A percentile compares a stretch with the other conserved stretches of the same genome.
Evolutionary conservation across 2,888 invertebrate species (phyloP).

Genomic region (Pseudeuparius sepicola): DNA sequence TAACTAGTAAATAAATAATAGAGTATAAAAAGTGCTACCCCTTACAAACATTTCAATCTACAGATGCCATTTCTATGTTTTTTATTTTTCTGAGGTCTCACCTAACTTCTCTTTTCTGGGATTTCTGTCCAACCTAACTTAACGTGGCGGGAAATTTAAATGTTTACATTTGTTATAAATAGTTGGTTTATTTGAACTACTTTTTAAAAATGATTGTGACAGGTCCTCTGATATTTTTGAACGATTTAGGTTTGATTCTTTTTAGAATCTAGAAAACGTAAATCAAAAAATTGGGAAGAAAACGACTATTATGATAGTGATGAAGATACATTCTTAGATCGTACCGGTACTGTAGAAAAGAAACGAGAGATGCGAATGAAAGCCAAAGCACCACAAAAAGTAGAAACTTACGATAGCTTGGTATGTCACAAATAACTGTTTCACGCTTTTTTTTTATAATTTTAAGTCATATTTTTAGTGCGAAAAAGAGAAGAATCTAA

Average conservation of each 20-base stretch:
- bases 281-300: constrained; percentile 67
- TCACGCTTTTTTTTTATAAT: constrained; percentile 16
- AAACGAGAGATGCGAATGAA: constrained; percentile 74
- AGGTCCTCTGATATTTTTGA: no score
- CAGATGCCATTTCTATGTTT: no score
- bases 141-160: no score
- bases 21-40: no score
- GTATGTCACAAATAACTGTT: constrained; percentile 37
- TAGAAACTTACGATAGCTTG: constrained; percentile 56
- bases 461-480: constrained; percentile 28
- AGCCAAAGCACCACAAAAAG: constrained; percentile 48
- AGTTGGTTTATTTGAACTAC: constrained; percentile 6
- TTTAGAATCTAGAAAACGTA: constrained; percentile 71
- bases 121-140: no score
- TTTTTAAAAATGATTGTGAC: no score
- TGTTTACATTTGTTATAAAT: constrained; percentile 7
- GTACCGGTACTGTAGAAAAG: constrained; percentile 86
- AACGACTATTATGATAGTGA: constrained; percentile 92
- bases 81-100: no score
- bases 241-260: constrained; percentile 10
- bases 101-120: no score
- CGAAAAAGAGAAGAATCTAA: constrained; percentile 46
- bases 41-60: no score
- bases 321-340: constrained; percentile 90
- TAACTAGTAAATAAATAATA: no score